Base-by-base conservation (phyloP, 2,797 vertebrate genomes). In the Gephyroberyx darwinii region DNA sequence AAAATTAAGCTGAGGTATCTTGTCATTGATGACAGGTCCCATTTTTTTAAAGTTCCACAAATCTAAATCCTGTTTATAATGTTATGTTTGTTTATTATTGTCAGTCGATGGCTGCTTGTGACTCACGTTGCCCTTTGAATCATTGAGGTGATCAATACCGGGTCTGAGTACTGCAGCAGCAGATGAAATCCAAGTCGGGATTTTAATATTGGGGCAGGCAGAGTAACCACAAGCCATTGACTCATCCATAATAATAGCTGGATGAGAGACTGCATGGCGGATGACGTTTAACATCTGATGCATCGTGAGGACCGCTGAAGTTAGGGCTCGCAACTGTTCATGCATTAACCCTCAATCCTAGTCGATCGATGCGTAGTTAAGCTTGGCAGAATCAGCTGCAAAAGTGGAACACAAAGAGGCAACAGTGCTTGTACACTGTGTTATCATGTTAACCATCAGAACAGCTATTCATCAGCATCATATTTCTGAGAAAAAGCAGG, bases 71-170 rank as follows among this genome's bases (percentile, higher is more conserved):
- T 37, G 51, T 71, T 69, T 68, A 64, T 70, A 76, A 76, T 31
- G 20, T 39, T 43, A 19, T 47, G 74, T 73, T 71, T 76, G 71
- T 78, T 87, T 79, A 79, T 75, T 69, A 61, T 74, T 86, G 78
- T 80, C 61, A 19, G 69, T 66, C 73, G 30, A 71, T 53, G 60
- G 52, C 67, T 82, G 77, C 74, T 52, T 52, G 65, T 78, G 75
- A 87, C 79, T 82, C 77, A 56, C 77, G 85, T 69, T 88, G 80
- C 78, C 84, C 77, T 91, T 90, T 92, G 87, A 87, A 91, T 92
- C 87, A 89, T 86, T 89, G 74, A 88, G 88, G 81, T 31, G 85
- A 92, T 94, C 90, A 70, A 93, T 93, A 90, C 64, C 17, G 61
- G 57, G 62, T 77, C 77, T 10, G 48, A 80, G 71, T n/a, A 2